phyloP scores from a whole-genome alignment of 2,797 vertebrate species.

The Adelosebastes latens region DNA sequence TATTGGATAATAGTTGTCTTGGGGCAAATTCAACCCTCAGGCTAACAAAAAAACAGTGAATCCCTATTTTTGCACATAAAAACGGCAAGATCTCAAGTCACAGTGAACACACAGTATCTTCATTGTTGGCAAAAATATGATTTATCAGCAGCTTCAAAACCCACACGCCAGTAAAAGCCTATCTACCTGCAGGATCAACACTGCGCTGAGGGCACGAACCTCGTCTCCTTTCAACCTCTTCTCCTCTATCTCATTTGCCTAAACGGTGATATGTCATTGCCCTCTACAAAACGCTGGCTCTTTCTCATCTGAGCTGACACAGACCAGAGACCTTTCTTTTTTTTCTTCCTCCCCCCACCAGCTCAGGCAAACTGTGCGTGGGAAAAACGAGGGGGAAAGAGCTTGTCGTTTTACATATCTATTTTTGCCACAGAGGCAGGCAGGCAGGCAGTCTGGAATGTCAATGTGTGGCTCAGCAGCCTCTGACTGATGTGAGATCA shows the following conservation, averaged over 20 bases:
- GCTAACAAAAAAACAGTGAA: background rate
- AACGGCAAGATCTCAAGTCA: background rate
- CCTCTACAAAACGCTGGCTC: constrained; percentile 51
- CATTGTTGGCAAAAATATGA: background rate
- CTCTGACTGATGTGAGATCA: constrained; percentile 79
- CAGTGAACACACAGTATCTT: background rate
- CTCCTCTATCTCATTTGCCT: constrained; percentile 60
- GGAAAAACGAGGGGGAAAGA: constrained; percentile 62
- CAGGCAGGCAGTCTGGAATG: constrained; percentile 74
- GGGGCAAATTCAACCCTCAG: background rate
- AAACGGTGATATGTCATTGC: constrained; percentile 55
- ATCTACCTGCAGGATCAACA: constrained; percentile 33
- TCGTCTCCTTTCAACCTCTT: constrained; percentile 38
- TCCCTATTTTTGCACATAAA: background rate
- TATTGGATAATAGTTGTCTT: background rate
- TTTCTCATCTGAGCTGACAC: constrained; percentile 66
- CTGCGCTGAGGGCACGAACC: constrained; percentile 41
- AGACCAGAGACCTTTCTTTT: constrained; percentile 58
- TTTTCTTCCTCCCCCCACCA: constrained; percentile 12
- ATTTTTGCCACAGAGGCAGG: constrained; percentile 77
- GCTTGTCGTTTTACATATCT: constrained; percentile 82
- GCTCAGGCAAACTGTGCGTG: constrained; percentile 76
- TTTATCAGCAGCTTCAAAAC: constrained; percentile 8
- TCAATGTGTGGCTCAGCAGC: constrained; percentile 75
- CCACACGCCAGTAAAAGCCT: background rate